Conservation (phyloP, 1,140 invertebrate species). For the Lucilia cuprina region DNA sequence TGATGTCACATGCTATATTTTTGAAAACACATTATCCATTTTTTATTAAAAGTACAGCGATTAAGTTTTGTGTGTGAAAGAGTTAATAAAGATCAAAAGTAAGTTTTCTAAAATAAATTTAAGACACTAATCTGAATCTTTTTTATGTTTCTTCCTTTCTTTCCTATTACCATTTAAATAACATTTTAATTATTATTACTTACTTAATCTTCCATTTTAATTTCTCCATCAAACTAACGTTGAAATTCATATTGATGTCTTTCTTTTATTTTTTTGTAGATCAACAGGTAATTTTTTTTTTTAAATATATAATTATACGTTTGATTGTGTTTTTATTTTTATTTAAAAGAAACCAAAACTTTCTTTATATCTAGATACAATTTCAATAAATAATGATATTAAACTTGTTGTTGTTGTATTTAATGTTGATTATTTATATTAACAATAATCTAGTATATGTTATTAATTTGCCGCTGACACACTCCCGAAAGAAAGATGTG, state of each 20-base stretch:
- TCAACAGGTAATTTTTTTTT: neutral
- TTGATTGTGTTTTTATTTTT: neutral
- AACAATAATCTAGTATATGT: neutral
- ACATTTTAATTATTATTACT: constrained; percentile 42
- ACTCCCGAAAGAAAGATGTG: neutral
- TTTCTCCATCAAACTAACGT: constrained; percentile 47
- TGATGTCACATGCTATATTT: no score
- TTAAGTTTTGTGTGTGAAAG: no score
- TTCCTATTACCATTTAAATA: no score
- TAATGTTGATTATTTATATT: no score
- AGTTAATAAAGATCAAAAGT: no score
- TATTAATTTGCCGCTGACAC: neutral
- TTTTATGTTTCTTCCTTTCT: no score
- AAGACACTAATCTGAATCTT: no score
- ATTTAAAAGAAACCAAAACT: neutral
- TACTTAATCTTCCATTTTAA: constrained; percentile 56
- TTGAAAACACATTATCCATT: no score
- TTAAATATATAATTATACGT: neutral
- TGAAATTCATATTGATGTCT: constrained; percentile 26
- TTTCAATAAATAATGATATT: neutral
- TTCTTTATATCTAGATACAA: neutral
- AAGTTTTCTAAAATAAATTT: no score
- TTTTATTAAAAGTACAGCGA: no score
- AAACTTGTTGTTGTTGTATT: no score
- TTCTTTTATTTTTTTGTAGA: neutral